Conservation (phyloP, 23 tunicate genomes). For the Styela clava region DNA sequence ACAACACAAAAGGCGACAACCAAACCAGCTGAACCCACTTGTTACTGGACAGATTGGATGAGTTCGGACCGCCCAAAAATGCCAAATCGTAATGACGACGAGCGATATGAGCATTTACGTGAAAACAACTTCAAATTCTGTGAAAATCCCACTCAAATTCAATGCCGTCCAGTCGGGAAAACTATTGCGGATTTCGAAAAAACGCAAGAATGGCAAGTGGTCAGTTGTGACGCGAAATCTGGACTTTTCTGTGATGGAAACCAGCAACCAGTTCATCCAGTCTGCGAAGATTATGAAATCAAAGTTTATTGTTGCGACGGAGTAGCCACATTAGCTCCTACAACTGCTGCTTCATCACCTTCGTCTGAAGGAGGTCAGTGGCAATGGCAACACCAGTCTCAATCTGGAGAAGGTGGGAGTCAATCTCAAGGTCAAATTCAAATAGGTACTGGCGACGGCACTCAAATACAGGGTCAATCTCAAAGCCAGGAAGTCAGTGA, state of each 20-base stretch:
- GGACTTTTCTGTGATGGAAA: conserved; percentile 66
- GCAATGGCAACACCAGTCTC: conserved; percentile 37
- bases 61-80: conserved; percentile 69
- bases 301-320: conserved; percentile 67
- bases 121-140: conserved; percentile 55
- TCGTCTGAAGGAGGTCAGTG: conserved; percentile 18
- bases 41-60: conserved; percentile 89
- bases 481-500: conserved; percentile 15
- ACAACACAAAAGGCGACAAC: conserved; percentile 23
- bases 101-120: conserved; percentile 56
- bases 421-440: conserved; percentile 45
- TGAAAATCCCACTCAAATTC: conserved; percentile 47
- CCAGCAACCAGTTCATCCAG: conserved; percentile 77
- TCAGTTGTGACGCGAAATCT: conserved; percentile 46
- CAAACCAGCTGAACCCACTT: conserved; percentile 38
- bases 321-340: neutral
- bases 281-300: conserved; percentile 90
- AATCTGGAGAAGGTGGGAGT: conserved; percentile 31
- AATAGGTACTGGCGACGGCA: neutral
- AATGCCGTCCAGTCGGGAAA: conserved; percentile 79
- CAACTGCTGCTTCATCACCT: no score
- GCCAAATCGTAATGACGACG: conserved; percentile 79
- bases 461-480: conserved; percentile 38
- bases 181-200: conserved; percentile 50
- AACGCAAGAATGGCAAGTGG: conserved; percentile 74